These are phyloP conservation scores for Aethina tumida DNA, from an alignment of 1,140 invertebrate genomes.

Conservation along the genomic window DNA sequence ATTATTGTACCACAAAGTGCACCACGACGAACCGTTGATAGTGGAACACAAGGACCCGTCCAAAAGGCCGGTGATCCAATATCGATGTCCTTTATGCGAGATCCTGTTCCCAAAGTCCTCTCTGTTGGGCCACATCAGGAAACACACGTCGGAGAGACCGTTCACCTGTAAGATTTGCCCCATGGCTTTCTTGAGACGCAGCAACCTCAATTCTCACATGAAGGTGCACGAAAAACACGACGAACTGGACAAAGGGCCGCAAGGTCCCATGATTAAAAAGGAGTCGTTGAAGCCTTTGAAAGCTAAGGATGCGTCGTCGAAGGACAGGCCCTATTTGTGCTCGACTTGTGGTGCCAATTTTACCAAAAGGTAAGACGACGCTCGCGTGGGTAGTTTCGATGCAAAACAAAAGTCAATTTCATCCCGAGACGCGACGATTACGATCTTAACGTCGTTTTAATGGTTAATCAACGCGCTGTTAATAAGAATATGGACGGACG, in stretches of 20 bases:
- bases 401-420: slow-evolving; percentile 9
- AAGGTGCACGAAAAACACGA: slow-evolving; percentile 36
- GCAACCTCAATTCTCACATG: slow-evolving; percentile 46
- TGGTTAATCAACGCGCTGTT: too few relatives aligned
- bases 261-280: too few relatives aligned
- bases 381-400: too few relatives aligned
- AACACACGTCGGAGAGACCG: slow-evolving; percentile 70
- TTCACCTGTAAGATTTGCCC: slow-evolving; percentile 52
- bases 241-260: slow-evolving; percentile 7
- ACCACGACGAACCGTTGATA: slow-evolving; percentile 43
- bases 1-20: slow-evolving; percentile 52
- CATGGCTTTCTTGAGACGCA: slow-evolving; percentile 53
- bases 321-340: slow-evolving; percentile 40
- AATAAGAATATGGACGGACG: too few relatives aligned
- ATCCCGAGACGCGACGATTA: slow-evolving; percentile 10
- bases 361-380: slow-evolving; percentile 49
- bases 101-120: slow-evolving; percentile 59
- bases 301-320: slow-evolving; percentile 9
- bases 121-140: slow-evolving; percentile 56
- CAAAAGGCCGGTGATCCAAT: slow-evolving; percentile 37
- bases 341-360: slow-evolving; percentile 50
- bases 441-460: too few relatives aligned
- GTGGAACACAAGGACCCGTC: too few relatives aligned
- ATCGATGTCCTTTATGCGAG: slow-evolving; percentile 54
- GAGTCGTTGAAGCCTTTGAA: background rate